Evolutionary conservation across 2,888 invertebrate species (phyloP), one percentile per base, ranked within the genome.

Genomic region (Yponomeuta plumbellus): DNA sequence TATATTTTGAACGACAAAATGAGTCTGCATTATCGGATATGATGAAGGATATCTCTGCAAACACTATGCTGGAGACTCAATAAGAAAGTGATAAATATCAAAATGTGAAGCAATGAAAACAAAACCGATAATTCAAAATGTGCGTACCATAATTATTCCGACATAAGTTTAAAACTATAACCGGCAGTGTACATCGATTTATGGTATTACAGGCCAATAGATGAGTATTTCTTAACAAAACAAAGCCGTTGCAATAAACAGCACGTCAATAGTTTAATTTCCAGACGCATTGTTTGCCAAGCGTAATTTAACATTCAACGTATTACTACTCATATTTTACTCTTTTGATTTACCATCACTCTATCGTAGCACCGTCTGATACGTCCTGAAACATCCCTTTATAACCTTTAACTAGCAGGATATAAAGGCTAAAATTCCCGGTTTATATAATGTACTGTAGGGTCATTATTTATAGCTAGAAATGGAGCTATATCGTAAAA

Each of bases 391-490:
- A 17, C 44, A 17, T 52, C 5, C 17, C 44, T 52, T 52, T 52
- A 2, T 3, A 44, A 44, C 44, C 44, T 17, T 44, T 17, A 52
- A 13, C 3, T 0, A 13, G 17, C 17, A 17, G 44, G 10, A 5
- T 17, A 52, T 17, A 52, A 52, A 17, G 44, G 44, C 13, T 52
- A 52, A 8, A 6, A 52, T 52, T 52, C 44, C 13, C 17, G 13
- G 44, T 52, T 52, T 17, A 52, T 4, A 52, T 52, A 17, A 52
- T 52, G 44, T 52, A 34, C 34, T 34, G 44, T 52, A 75, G 77
- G 80, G 76, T 80, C 80, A 82, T 84, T 85, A 83, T 84, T 85
- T 84, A 85, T 85, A 80, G 83, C 80, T 80, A 78, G 21, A 82
- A 85, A 84, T 84, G 80, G 82, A 84, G 80, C 73, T 76, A 79